phyloP scores from a whole-genome alignment of 2,797 vertebrate genomes.

The Clarias fuscus region DNA sequence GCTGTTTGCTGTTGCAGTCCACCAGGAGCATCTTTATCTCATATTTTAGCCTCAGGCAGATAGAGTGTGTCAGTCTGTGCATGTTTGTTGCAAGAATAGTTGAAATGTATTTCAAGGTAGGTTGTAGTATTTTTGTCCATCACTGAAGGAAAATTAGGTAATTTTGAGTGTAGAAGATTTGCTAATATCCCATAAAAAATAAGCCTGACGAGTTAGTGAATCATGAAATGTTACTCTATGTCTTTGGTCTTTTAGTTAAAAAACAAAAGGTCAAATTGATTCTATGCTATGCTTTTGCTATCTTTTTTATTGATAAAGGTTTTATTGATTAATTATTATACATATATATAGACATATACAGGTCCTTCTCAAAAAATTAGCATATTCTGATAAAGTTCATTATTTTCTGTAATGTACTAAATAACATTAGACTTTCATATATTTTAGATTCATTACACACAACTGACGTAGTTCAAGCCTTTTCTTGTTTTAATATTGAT shows the following conservation, averaged over 20 bases:
- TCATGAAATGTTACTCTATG: no score
- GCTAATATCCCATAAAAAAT: background rate
- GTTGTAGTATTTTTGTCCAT: background rate
- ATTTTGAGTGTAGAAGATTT: background rate
- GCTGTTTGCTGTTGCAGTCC: slow-evolving; percentile 27
- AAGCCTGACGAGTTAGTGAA: background rate
- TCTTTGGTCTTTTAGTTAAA: background rate
- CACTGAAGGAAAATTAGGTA: background rate
- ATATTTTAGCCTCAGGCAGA: slow-evolving; percentile 13
- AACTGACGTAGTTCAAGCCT: no score
- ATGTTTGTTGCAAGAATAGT: background rate
- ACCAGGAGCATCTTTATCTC: slow-evolving; percentile 12
- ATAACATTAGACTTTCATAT: no score
- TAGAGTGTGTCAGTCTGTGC: background rate
- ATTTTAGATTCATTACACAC: no score
- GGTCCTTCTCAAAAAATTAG: no score
- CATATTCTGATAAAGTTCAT: no score
- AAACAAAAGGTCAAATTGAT: background rate
- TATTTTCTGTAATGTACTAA: no score
- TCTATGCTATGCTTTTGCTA: no score
- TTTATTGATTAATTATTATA: no score
- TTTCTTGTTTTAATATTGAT: no score
- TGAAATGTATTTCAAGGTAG: background rate
- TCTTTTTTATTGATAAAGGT: no score
- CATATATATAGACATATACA: no score